Percentiles rank a stretch among this genome's conserved stretches.
Conservation (phyloP, 2,888 invertebrate species). For the Tubiluchus corallicola region DNA sequence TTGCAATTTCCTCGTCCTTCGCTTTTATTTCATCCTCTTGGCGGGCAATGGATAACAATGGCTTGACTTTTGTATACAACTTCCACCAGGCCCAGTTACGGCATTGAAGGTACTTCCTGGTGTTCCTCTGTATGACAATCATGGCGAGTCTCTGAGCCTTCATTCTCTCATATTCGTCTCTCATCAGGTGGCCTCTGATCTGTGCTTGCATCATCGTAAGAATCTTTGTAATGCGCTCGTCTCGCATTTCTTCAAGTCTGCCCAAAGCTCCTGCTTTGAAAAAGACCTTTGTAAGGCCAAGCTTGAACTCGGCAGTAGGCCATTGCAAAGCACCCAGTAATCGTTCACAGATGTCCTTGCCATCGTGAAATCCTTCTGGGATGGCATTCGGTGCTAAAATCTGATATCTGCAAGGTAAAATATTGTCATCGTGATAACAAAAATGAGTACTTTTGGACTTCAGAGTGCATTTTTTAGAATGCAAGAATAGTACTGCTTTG, state of each 20-base stretch:
- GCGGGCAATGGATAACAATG: constrained; percentile 93
- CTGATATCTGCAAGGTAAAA: constrained; percentile 47
- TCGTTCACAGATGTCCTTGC: constrained; percentile 42
- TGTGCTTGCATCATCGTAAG: background rate
- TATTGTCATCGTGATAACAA: too few relatives aligned
- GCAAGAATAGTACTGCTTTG: too few relatives aligned
- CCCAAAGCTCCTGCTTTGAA: constrained; percentile 31
- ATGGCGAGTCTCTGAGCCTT: constrained; percentile 44
- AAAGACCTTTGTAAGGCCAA: constrained; percentile 92
- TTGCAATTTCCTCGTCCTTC: constrained; percentile 63
- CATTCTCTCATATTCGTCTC: background rate
- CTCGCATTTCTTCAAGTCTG: constrained; percentile 30
- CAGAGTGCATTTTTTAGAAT: too few relatives aligned
- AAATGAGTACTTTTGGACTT: too few relatives aligned
- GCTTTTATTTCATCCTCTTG: constrained; percentile 97
- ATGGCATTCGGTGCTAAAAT: constrained; percentile 82
- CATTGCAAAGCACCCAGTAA: constrained; percentile 38
- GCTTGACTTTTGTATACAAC: constrained; percentile 98
- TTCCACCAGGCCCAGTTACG: constrained; percentile 99
- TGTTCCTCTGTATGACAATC: constrained; percentile 96
- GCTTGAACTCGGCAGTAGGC: constrained; percentile 83
- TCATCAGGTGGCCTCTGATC: background rate
- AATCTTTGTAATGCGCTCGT: constrained; percentile 17
- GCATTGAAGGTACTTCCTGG: constrained; percentile 95
- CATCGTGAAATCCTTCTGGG: constrained; percentile 34